These are phyloP conservation scores for Lota lota DNA, from an alignment of 2,113 vertebrate species.

Conservation along the genomic window DNA sequence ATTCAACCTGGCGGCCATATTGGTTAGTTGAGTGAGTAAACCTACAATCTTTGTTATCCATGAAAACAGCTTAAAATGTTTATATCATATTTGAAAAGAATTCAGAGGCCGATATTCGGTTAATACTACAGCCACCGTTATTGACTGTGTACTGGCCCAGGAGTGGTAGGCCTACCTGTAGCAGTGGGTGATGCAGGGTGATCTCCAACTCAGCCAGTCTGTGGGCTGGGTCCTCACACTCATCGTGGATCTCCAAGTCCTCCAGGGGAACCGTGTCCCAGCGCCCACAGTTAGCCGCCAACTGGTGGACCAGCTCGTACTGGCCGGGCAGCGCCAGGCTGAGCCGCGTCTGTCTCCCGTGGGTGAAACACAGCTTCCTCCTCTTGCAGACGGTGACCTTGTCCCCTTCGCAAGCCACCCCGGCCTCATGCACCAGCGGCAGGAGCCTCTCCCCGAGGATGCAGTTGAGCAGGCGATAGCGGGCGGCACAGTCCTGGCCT, in stretches of 20 bases:
- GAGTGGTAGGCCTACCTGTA: constrained; percentile 79
- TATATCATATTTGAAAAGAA: too few relatives aligned
- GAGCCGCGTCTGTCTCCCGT: constrained; percentile 81
- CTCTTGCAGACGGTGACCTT: constrained; percentile 78
- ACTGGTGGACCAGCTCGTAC: constrained; percentile 89
- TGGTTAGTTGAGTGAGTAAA: too few relatives aligned
- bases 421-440: constrained; percentile 68
- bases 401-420: constrained; percentile 57
- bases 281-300: constrained; percentile 84
- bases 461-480: constrained; percentile 86
- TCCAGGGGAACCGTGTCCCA: constrained; percentile 93
- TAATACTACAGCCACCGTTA: too few relatives aligned
- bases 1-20: too few relatives aligned
- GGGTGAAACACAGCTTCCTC: constrained; percentile 85
- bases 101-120: too few relatives aligned
- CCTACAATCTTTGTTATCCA: too few relatives aligned
- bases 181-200: constrained; percentile 83
- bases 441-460: constrained; percentile 87
- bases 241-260: constrained; percentile 87
- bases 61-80: too few relatives aligned
- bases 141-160: background rate
- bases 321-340: constrained; percentile 90
- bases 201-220: constrained; percentile 89
- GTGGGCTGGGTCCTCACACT: constrained; percentile 84
- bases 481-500: constrained; percentile 87